Evolutionary conservation across 2,113 vertebrate species (phyloP).

Genomic region (Sigmodon hispidus): DNA sequence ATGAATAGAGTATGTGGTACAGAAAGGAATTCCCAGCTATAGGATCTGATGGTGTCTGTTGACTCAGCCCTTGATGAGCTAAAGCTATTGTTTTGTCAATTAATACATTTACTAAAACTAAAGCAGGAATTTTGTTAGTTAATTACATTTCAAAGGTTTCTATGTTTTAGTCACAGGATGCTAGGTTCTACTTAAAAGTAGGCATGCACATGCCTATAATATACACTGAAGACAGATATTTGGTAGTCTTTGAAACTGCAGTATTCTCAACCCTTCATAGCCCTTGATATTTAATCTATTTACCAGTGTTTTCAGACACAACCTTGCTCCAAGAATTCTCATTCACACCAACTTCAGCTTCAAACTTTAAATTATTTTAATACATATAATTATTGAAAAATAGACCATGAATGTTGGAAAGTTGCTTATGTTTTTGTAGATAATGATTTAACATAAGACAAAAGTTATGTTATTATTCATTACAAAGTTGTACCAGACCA

Average conservation of each 20-base stretch:
- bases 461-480: neutral
- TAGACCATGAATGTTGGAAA: neutral
- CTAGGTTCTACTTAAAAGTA: neutral
- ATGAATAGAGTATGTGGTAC: neutral
- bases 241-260: neutral
- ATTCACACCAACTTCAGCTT: neutral
- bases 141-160: neutral
- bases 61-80: neutral
- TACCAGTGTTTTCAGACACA: neutral
- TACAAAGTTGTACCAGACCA: slow-evolving; percentile 8
- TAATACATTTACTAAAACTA: too few species aligned
- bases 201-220: neutral
- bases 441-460: neutral
- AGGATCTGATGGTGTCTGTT: neutral
- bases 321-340: neutral
- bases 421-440: neutral
- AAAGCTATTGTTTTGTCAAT: neutral
- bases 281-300: neutral
- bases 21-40: neutral
- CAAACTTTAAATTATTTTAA: slow-evolving; percentile 5
- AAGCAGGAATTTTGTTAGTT: neutral
- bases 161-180: neutral
- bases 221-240: neutral
- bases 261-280: neutral
- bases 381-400: neutral